Evolutionary conservation across 2,113 vertebrate species (phyloP).

Genomic region (Muscicapa adusta): DNA sequence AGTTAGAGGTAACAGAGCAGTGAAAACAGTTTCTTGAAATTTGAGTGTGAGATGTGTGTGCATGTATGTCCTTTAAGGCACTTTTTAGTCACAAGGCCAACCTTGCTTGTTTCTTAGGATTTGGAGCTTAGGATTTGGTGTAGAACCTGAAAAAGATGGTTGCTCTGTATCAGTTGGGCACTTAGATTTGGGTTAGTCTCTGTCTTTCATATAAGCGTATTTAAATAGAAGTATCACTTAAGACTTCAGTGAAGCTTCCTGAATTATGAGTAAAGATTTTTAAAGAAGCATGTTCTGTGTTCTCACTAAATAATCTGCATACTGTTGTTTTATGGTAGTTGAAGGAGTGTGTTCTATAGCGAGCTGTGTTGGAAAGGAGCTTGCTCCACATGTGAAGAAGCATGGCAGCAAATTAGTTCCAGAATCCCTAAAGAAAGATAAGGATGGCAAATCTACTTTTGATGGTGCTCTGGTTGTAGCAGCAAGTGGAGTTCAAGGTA

Average conservation of each 20-base stretch:
- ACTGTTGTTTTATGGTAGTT: slow-evolving; percentile 71
- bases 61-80: not conserved
- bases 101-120: not conserved
- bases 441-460: slow-evolving; percentile 87
- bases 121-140: not conserved
- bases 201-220: not conserved
- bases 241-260: not conserved
- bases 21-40: not conserved
- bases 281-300: not conserved
- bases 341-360: slow-evolving; percentile 90
- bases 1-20: not conserved
- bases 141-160: not conserved
- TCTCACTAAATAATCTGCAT: not conserved
- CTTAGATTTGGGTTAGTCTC: not conserved
- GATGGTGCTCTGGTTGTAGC: slow-evolving; percentile 95
- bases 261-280: not conserved
- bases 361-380: slow-evolving; percentile 85
- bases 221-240: not conserved
- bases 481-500: slow-evolving; percentile 96
- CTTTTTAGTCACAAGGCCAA: not conserved
- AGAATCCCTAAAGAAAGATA: slow-evolving; percentile 94
- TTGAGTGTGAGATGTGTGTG: not conserved
- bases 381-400: slow-evolving; percentile 94
- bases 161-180: not conserved
- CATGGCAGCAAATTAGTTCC: slow-evolving; percentile 93